Evolutionary conservation across 2,113 vertebrate genomes (phyloP).

Genomic region (Sylvia atricapilla): DNA sequence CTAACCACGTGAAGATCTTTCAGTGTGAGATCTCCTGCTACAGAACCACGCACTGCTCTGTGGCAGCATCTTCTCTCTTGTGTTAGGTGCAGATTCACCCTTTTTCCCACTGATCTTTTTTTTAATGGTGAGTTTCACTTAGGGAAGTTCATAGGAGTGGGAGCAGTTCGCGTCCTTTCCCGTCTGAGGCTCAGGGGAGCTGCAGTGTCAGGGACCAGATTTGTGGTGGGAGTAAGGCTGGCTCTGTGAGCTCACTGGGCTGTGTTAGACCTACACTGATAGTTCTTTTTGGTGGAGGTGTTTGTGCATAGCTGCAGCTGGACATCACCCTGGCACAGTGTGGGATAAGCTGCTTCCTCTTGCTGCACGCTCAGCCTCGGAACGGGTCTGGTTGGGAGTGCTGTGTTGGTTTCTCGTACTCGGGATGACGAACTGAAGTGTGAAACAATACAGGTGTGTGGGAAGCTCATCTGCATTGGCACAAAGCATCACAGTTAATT

Average conservation of each 20-base stretch:
- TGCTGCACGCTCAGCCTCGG: not conserved
- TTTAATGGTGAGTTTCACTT: not conserved
- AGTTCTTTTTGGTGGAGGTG: not conserved
- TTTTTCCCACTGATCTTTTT: not conserved
- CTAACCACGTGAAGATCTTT: not conserved
- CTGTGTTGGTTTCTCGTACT: not conserved
- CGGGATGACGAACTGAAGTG: conserved; percentile 16
- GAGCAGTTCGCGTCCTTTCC: not conserved
- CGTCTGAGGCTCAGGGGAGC: fast-evolving
- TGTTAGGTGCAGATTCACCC: not conserved
- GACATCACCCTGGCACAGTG: not conserved
- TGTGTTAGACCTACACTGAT: not conserved
- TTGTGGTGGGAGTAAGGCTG: not conserved
- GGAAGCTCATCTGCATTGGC: conserved; percentile 66
- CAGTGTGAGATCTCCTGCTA: not conserved
- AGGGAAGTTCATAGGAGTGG: not conserved
- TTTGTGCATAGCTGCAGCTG: not conserved
- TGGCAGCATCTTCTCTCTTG: not conserved
- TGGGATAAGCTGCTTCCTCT: not conserved
- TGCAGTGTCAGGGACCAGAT: fast-evolving
- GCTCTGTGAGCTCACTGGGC: not conserved
- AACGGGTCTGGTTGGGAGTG: not conserved
- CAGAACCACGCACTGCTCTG: not conserved
- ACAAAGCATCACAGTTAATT: conserved; percentile 62
- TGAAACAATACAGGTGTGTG: conserved; percentile 54